Evolutionary conservation across 2,113 vertebrate species (phyloP).

Genomic region (Nibea coibor): DNA sequence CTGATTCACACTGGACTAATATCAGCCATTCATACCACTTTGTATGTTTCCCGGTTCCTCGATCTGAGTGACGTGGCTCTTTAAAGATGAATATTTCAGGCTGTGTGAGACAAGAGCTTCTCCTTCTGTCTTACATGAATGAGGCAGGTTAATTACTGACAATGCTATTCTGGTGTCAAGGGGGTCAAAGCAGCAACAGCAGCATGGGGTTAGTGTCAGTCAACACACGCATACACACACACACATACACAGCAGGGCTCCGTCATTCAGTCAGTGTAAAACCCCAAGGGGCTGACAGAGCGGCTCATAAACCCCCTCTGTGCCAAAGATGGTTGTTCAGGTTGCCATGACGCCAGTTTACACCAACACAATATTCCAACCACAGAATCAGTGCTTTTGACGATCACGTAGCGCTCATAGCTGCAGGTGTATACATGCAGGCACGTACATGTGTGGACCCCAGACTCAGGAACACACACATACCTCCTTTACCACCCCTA

Average conservation of each 20-base stretch:
- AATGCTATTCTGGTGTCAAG: constrained; percentile 55
- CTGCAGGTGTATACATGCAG: constrained; percentile 10
- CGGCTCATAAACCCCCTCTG: constrained; percentile 51
- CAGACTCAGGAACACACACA: constrained; percentile 13
- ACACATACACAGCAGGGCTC: constrained; percentile 61
- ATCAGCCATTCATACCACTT: not conserved
- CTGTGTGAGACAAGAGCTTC: constrained; percentile 12
- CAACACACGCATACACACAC: constrained; percentile 44
- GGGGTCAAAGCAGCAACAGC: constrained; percentile 68
- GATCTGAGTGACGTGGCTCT: constrained; percentile 24
- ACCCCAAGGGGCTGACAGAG: constrained; percentile 56
- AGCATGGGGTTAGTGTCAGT: constrained; percentile 70
- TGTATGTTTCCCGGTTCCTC: not conserved
- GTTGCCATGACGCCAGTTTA: constrained; percentile 67
- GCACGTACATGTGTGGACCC: not conserved
- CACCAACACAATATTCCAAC: constrained; percentile 30
- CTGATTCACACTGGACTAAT: too few species aligned
- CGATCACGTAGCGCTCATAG: constrained; percentile 25
- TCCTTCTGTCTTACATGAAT: constrained; percentile 29
- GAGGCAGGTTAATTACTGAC: constrained; percentile 67
- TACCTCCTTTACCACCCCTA: not conserved
- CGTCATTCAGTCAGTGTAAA: constrained; percentile 66
- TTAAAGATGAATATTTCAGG: constrained; percentile 33
- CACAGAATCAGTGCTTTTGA: not conserved
- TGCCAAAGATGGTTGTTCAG: constrained; percentile 27